Evolutionary conservation across 2,113 vertebrate genomes (phyloP).

Genomic region (Rhinolophus ferrumequinum): DNA sequence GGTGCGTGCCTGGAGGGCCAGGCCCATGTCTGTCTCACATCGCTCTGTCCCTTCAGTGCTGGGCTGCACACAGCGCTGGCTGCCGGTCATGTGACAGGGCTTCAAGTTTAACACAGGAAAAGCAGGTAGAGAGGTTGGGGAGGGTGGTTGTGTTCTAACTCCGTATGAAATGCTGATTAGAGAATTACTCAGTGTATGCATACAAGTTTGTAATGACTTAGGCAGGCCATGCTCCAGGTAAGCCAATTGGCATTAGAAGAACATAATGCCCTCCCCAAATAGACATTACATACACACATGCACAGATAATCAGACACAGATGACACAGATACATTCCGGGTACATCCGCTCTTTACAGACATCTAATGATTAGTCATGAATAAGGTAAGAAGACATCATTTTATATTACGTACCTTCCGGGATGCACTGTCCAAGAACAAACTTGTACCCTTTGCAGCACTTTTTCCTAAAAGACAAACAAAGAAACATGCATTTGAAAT

Average conservation of each 20-base stretch:
- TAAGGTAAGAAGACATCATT: neutral
- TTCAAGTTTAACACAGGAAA: neutral
- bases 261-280: neutral
- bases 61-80: neutral
- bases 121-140: neutral
- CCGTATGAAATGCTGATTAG: neutral
- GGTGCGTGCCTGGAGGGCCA: neutral
- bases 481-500: conserved; percentile 71
- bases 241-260: neutral
- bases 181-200: neutral
- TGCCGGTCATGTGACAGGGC: neutral
- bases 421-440: conserved; percentile 98
- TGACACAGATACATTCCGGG: no score
- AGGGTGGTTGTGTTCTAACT: neutral
- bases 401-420: conserved; percentile 94
- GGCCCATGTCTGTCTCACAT: neutral
- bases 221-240: neutral
- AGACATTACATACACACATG: neutral
- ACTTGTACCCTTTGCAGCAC: conserved; percentile 98
- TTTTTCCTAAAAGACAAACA: conserved; percentile 93
- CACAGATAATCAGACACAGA: neutral
- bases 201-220: neutral
- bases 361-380: neutral
- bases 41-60: neutral
- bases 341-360: neutral